phyloP scores from a whole-genome alignment of 2,113 vertebrate genomes.

The Myotis davidii region DNA sequence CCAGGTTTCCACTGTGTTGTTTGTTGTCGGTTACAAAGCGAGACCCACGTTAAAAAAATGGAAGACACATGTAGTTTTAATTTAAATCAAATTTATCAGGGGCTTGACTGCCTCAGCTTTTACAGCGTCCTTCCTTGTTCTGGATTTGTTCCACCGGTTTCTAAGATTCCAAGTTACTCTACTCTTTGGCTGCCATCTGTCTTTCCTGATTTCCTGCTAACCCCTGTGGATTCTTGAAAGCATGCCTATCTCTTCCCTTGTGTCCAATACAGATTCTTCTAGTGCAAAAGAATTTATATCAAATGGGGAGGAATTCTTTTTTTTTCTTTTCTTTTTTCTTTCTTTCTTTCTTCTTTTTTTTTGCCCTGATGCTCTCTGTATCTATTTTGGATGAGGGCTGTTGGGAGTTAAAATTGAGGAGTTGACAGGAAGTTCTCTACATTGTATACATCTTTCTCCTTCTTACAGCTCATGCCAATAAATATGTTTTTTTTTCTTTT shows the following conservation, averaged over 20 bases:
- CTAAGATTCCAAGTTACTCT: slow-evolving; percentile 26
- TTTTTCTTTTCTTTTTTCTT: not conserved
- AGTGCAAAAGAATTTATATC: slow-evolving; percentile 64
- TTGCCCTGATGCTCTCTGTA: not conserved
- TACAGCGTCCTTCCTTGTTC: slow-evolving; percentile 23
- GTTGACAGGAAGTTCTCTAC: slow-evolving; percentile 50
- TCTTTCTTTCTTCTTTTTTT: no score
- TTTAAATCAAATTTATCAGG: slow-evolving; percentile 52
- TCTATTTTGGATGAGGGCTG: slow-evolving; percentile 37
- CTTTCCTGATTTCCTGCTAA: slow-evolving; percentile 65
- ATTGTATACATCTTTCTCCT: slow-evolving; percentile 42
- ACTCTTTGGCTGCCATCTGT: slow-evolving; percentile 36
- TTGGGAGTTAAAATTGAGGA: slow-evolving; percentile 49
- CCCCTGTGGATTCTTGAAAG: slow-evolving; percentile 70
- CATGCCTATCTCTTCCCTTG: slow-evolving; percentile 65
- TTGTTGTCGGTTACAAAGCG: slow-evolving; percentile 50
- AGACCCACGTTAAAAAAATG: not conserved
- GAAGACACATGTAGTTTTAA: slow-evolving; percentile 35
- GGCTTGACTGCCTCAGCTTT: not conserved
- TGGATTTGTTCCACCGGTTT: slow-evolving; percentile 54
- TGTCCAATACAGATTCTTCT: slow-evolving; percentile 74
- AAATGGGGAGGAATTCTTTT: slow-evolving; percentile 63
- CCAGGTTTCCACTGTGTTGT: slow-evolving; percentile 29
- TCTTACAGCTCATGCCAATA: slow-evolving; percentile 50
- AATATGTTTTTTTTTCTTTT: slow-evolving; percentile 57